Evolutionary conservation across 1,140 invertebrate species (phyloP).

Genomic region (Drosophila erecta): DNA sequence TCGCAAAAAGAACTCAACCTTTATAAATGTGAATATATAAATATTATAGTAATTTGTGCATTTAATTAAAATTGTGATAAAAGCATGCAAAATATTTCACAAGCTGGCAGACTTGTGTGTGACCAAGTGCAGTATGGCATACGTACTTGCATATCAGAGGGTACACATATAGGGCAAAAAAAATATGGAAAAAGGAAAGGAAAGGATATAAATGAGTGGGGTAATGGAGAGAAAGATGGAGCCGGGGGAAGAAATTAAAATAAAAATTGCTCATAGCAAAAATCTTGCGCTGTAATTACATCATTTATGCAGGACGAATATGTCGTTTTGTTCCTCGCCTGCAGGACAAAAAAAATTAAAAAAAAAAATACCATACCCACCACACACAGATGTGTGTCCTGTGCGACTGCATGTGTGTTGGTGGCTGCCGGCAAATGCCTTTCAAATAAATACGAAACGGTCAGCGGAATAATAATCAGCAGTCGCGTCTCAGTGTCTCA

Average conservation of each 20-base stretch:
- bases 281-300: slow-evolving; percentile 83
- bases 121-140: slow-evolving; percentile 10
- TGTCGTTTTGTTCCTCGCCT: slow-evolving; percentile 72
- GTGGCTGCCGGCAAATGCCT: slow-evolving; percentile 68
- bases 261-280: slow-evolving; percentile 83
- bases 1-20: slow-evolving; percentile 2
- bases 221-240: background rate
- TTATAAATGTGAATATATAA: slow-evolving; percentile 52
- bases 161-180: slow-evolving; percentile 15
- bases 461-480: slow-evolving; percentile 82
- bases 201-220: slow-evolving; percentile 50
- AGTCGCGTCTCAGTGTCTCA: slow-evolving; percentile 46
- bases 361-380: background rate
- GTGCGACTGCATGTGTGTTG: slow-evolving; percentile 30
- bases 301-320: slow-evolving; percentile 83
- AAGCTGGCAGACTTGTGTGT: slow-evolving; percentile 51
- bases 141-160: slow-evolving; percentile 25
- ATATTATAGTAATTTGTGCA: slow-evolving; percentile 76
- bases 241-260: slow-evolving; percentile 74
- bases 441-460: slow-evolving; percentile 83
- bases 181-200: slow-evolving; percentile 11
- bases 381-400: slow-evolving; percentile 22
- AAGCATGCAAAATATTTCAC: slow-evolving; percentile 77
- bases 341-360: slow-evolving; percentile 21
- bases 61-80: slow-evolving; percentile 82